Base-by-base conservation (phyloP, 2,888 invertebrate genomes). In the Andrena camellia region DNA sequence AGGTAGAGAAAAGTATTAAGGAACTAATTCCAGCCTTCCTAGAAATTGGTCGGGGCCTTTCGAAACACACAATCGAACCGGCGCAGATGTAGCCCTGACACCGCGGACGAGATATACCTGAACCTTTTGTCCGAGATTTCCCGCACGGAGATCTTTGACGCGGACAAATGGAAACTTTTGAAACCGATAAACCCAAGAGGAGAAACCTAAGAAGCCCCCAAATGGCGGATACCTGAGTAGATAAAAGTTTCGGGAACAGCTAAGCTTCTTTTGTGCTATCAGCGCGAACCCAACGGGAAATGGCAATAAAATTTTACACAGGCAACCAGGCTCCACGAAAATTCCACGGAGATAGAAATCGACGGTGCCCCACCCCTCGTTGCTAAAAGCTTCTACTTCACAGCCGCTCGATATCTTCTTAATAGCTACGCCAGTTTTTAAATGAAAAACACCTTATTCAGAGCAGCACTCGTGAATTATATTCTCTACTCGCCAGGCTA, bases 41-140 rank as follows among this genome's bases (percentile, higher is more conserved):
- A 87, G 91, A 92, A 92, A 90, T 90, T 87, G 82, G 81, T 81
- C 84, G 33, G 68, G 81, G 69, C 67, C 85, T 74, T 75, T 77
- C 78, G 62, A 82, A 84, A 64, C 60, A 64, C 60, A 86, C 84
- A 86, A 86, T 86, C 85, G 85, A 84, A 85, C 79, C 81, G 80
- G 72, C 67, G 86, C 89, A 88, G 87, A 87, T 89, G 88, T 78
- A 71, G 74, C n/a, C 67, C 50, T 26, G 35, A 62, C 71, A 77
- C 71, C 59, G 23, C 78, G 2, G 73, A 23, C 50, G 48, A 72
- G 66, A 66, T 87, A 78, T 87, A 87, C 81, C 85, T 85, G 85
- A 52, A 29, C 62, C 83, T 83, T 87, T 87, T 87, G 84, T 81
- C 33, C 59, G 48, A 60, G 60, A 85, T 85, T 85, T 87, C 80